These are phyloP conservation scores for Anticlea derivata DNA, from an alignment of 2,888 invertebrate genomes.

Conservation along the genomic window DNA sequence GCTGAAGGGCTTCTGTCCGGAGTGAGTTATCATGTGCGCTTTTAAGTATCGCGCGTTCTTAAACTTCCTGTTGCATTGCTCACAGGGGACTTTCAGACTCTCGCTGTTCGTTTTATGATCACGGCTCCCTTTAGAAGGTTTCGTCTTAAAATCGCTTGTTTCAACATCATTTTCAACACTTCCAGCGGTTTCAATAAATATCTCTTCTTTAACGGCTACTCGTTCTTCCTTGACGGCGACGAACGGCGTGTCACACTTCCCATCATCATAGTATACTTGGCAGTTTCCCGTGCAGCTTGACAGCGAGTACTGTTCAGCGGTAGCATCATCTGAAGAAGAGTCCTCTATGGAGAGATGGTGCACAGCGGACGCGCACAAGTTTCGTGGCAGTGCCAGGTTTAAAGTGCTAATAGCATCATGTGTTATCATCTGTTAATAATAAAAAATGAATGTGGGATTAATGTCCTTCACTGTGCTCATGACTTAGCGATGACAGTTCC, in stretches of 20 bases:
- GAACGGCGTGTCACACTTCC: not conserved
- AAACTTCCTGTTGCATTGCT: constrained; percentile 5
- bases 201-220: constrained; percentile 3
- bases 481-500: not conserved
- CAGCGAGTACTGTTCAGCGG: too few relatives aligned
- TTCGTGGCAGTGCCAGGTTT: not conserved
- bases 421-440: constrained; percentile 2
- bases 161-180: not conserved
- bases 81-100: not conserved
- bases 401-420: not conserved
- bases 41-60: constrained; percentile 4
- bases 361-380: not conserved
- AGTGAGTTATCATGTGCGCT: constrained; percentile 6
- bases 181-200: not conserved
- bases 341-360: not conserved
- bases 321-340: not conserved
- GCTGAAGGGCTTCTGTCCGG: not conserved
- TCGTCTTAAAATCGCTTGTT: not conserved
- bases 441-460: not conserved
- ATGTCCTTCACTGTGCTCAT: too few relatives aligned
- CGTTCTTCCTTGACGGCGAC: constrained; percentile 4
- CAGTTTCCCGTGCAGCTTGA: not conserved
- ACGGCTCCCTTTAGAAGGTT: too few relatives aligned
- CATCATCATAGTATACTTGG: not conserved
- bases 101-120: too few relatives aligned